A percentile compares a stretch with the other conserved stretches of the same genome.
Conservation (phyloP, 2,797 vertebrate genomes). For the Nyctibius grandis region DNA sequence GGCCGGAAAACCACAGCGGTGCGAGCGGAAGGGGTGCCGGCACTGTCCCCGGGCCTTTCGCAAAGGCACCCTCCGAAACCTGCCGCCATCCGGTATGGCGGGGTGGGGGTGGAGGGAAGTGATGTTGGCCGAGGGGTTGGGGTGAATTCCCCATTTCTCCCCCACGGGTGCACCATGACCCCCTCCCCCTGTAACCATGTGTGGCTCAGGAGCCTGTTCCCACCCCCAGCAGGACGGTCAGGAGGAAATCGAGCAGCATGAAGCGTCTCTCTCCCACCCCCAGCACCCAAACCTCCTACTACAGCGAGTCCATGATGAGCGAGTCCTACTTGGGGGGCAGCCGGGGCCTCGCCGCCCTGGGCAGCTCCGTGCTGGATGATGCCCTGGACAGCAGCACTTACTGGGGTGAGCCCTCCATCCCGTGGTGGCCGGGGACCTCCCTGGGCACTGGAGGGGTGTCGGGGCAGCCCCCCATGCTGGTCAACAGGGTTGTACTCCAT, state of each 20-base stretch:
- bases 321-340: slow-evolving; percentile 73
- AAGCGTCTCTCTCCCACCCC: slow-evolving; percentile 67
- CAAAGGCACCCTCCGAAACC: background rate
- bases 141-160: background rate
- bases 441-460: no score
- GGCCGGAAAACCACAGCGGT: slow-evolving; percentile 28
- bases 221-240: slow-evolving; percentile 32
- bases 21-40: background rate
- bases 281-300: slow-evolving; percentile 72
- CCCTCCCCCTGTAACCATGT: accelerated
- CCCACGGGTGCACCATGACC: accelerated
- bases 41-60: background rate
- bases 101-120: background rate
- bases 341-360: slow-evolving; percentile 11
- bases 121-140: background rate
- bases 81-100: background rate
- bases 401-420: slow-evolving; percentile 69
- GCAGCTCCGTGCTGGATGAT: slow-evolving; percentile 38
- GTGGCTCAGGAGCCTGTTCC: background rate
- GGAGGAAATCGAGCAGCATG: slow-evolving; percentile 59
- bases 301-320: slow-evolving; percentile 73
- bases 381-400: slow-evolving; percentile 42
- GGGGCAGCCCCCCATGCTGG: background rate
- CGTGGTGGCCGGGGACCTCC: background rate
- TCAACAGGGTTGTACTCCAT: background rate